These are phyloP conservation scores for Acanthurus tractus DNA, from an alignment of 2,797 vertebrate genomes.

Conservation along the genomic window DNA sequence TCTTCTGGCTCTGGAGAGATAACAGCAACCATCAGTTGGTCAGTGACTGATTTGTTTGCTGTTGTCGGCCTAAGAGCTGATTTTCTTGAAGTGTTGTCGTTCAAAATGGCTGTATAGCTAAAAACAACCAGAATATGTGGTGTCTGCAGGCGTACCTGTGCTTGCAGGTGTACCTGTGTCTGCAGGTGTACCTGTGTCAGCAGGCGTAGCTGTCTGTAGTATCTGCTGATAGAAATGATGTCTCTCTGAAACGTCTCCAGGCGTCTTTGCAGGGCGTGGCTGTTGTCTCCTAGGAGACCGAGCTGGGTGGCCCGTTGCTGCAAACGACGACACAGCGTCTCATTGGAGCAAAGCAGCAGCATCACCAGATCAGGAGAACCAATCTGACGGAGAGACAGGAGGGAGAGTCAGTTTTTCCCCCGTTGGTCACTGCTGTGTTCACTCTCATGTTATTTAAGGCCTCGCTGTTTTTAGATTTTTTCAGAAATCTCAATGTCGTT, in stretches of 20 bases:
- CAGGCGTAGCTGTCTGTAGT: slow-evolving; percentile 38
- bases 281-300: slow-evolving; percentile 38
- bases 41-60: no score
- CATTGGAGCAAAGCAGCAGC: slow-evolving; percentile 51
- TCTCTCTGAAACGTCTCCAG: slow-evolving; percentile 35
- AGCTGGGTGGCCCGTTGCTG: slow-evolving; percentile 22
- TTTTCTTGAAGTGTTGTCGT: no score
- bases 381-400: background rate
- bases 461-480: no score
- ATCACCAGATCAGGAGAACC: slow-evolving; percentile 50
- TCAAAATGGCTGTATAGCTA: no score
- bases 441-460: no score
- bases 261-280: slow-evolving; percentile 19
- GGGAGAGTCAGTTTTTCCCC: background rate
- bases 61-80: no score
- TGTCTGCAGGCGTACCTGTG: background rate
- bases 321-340: slow-evolving; percentile 30
- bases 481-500: no score
- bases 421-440: no score
- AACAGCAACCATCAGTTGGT: no score
- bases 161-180: background rate
- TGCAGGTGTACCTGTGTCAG: background rate
- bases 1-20: no score
- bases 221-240: slow-evolving; percentile 36
- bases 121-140: no score